Evolutionary conservation across 2,113 vertebrate species (phyloP).

Genomic region (Falco punctatus): DNA sequence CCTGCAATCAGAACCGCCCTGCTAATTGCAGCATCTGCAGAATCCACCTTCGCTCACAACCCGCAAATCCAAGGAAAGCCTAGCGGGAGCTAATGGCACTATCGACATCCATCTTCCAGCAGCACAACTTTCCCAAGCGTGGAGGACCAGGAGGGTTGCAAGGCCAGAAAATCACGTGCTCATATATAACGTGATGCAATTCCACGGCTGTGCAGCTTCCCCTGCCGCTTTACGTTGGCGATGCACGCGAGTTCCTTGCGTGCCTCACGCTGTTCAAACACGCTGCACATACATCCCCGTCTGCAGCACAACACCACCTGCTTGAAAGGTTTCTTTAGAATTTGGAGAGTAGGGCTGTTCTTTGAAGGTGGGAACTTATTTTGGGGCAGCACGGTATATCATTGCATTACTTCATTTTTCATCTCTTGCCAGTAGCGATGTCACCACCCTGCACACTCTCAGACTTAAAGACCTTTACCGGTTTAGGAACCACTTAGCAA

Average conservation of each 20-base stretch:
- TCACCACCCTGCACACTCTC: neutral
- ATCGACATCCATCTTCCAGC: neutral
- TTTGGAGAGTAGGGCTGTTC: neutral
- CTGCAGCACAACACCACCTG: neutral
- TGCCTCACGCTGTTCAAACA: neutral
- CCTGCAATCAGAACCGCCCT: neutral
- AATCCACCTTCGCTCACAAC: neutral
- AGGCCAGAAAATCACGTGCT: neutral
- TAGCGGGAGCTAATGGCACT: neutral
- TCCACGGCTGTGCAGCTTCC: neutral
- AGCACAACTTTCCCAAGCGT: accelerated
- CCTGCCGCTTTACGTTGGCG: neutral
- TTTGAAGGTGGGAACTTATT: neutral
- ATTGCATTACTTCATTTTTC: neutral
- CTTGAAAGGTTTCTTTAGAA: neutral
- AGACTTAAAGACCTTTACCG: neutral
- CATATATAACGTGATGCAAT: accelerated
- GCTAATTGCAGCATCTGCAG: neutral
- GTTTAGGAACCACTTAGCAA: neutral
- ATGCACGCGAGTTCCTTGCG: accelerated
- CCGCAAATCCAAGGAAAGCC: neutral
- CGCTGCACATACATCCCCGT: neutral
- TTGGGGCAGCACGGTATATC: neutral
- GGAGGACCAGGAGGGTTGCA: neutral
- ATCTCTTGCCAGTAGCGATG: neutral